Evolutionary conservation across 2,888 invertebrate species (phyloP), one percentile per base, ranked within the genome.

Genomic region (Sinhomidia bicolor): DNA sequence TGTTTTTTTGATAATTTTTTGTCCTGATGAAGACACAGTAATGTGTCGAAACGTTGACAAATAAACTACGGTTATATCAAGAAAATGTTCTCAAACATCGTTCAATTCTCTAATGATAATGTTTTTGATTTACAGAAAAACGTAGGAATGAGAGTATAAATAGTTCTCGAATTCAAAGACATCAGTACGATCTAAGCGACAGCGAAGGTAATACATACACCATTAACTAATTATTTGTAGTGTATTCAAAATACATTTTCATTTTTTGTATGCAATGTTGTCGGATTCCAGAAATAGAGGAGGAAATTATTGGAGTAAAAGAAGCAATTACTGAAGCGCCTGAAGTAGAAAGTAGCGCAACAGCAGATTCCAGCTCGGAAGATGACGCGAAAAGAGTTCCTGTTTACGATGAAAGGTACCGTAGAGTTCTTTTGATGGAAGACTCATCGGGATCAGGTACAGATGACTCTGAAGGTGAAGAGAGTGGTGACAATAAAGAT

Each of bases 181-280:
- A 79, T n/a, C 68, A 68, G 5, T 86, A 71, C 36, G 85, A 78
- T 26, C 17, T 47, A 1, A 68, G 79, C 7, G 29, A 32, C 10
- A 80, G 80, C 12, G 85, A 86, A 20, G 85, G 68, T 68, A 36
- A 57, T n/a, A n/a, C n/a, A n/a, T n/a, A n/a, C n/a, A n/a, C n/a
- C n/a, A n/a, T n/a, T n/a, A n/a, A n/a, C n/a, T n/a, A n/a, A n/a
- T n/a, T n/a, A n/a, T n/a, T n/a, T n/a, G n/a, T n/a, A n/a, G n/a
- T n/a, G n/a, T n/a, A n/a, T n/a, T n/a, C n/a, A n/a, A n/a, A n/a
- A n/a, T n/a, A n/a, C n/a, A n/a, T n/a, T n/a, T n/a, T n/a, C n/a
- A n/a, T n/a, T n/a, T n/a, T n/a, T n/a, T n/a, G n/a, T n/a, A n/a
- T n/a, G n/a, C n/a, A n/a, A n/a, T n/a, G n/a, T n/a, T n/a, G n/a